Evolutionary conservation across 1,140 invertebrate genomes (phyloP).

Genomic region (Drosophila biarmipes): DNA sequence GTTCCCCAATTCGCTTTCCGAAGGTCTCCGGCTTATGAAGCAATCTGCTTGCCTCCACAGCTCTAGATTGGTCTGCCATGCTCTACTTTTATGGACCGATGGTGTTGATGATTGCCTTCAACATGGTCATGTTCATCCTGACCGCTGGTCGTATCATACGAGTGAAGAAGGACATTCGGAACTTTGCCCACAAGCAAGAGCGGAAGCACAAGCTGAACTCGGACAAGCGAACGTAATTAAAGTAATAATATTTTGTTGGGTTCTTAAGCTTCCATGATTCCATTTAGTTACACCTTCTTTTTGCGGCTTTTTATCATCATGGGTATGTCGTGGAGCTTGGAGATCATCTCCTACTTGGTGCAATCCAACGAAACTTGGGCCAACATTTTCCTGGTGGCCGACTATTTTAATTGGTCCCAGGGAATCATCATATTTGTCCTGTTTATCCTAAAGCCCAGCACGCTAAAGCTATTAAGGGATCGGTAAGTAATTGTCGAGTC

Average conservation of each 20-base stretch:
- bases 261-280: neutral
- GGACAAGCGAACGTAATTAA: constrained; percentile 48
- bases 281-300: constrained; percentile 87
- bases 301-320: constrained; percentile 90
- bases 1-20: constrained; percentile 16
- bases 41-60: constrained; percentile 8
- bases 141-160: constrained; percentile 86
- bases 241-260: too few species aligned
- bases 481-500: constrained; percentile 43
- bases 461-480: constrained; percentile 44
- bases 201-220: constrained; percentile 25
- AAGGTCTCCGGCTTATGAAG: neutral
- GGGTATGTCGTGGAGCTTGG: constrained; percentile 90
- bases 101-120: constrained; percentile 88
- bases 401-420: constrained; percentile 85
- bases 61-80: constrained; percentile 83
- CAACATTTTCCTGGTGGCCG: constrained; percentile 85
- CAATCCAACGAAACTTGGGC: neutral
- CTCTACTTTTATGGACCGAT: constrained; percentile 91
- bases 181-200: constrained; percentile 12
- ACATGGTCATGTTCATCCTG: constrained; percentile 88
- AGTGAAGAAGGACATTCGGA: constrained; percentile 84
- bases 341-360: constrained; percentile 85
- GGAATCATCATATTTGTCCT: constrained; percentile 87
- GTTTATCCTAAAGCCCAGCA: constrained; percentile 85